Conservation (phyloP, 2,888 invertebrate species). For the Opisthograptis luteolata region DNA sequence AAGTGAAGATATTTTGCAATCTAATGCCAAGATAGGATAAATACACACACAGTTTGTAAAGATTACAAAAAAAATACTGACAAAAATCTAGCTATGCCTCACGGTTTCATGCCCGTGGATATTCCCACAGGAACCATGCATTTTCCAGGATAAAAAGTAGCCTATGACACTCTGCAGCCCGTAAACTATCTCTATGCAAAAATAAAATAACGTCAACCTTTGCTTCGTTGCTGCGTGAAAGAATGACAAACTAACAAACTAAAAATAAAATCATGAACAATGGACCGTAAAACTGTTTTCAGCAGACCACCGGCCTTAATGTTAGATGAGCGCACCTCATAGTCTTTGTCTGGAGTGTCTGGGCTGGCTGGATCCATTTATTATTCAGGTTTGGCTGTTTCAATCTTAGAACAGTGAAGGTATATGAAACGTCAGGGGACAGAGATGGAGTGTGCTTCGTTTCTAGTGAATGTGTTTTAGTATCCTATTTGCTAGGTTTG, state of each 20-base stretch:
- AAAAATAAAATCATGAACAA: slow-evolving; percentile 15
- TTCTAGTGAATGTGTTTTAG: slow-evolving; percentile 22
- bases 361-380: slow-evolving; percentile 31
- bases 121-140: no score
- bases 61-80: no score
- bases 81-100: no score
- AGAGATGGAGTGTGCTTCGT: slow-evolving; percentile 31
- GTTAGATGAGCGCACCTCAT: slow-evolving; percentile 17
- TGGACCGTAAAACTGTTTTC: slow-evolving; percentile 11
- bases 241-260: no score
- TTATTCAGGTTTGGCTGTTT: slow-evolving; percentile 36
- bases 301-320: slow-evolving; percentile 12
- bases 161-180: no score
- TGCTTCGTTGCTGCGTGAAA: slow-evolving; percentile 1
- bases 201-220: not conserved
- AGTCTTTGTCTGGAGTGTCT: slow-evolving; percentile 28
- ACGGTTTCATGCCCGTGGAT: no score
- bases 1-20: no score
- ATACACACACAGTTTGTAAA: no score
- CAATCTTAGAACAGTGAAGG: no score
- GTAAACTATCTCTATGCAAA: not conserved
- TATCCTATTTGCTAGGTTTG: not conserved
- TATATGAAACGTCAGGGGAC: slow-evolving; percentile 32
- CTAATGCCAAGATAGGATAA: no score
- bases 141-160: no score